Percentiles rank a stretch among this genome's conserved stretches.
Evolutionary conservation across 2,797 vertebrate species (phyloP).

Genomic region (Amblyraja radiata): DNA sequence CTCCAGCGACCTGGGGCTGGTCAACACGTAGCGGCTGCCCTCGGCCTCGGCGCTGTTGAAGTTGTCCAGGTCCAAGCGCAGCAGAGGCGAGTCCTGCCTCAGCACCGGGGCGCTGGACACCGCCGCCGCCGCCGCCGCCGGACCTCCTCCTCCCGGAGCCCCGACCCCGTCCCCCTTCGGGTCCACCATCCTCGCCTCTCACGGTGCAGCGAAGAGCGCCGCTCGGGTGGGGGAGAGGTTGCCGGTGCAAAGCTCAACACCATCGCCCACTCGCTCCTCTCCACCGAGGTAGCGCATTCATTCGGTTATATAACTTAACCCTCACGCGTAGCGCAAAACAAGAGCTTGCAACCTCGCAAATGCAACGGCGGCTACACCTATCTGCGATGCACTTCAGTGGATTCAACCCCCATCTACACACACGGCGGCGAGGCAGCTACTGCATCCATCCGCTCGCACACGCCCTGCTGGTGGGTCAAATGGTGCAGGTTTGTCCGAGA

Average conservation of each 20-base stretch:
- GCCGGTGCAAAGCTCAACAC: background rate
- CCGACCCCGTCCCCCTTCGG: background rate
- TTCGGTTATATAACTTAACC: background rate
- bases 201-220: background rate
- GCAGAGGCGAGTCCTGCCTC: conserved; percentile 63
- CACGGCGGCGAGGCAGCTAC: background rate
- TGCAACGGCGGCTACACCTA: too few species aligned
- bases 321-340: background rate
- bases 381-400: background rate
- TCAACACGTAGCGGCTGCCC: conserved; percentile 91
- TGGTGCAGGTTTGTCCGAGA: background rate
- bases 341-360: background rate
- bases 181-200: background rate
- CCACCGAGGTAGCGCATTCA: background rate
- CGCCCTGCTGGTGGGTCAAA: background rate
- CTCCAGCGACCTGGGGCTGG: conserved; percentile 89
- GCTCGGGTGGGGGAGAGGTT: background rate
- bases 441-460: background rate
- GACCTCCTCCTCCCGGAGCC: background rate
- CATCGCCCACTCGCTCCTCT: background rate
- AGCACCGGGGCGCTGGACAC: conserved; percentile 1
- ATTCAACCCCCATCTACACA: background rate
- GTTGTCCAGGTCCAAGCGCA: conserved; percentile 92
- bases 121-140: background rate
- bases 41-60: conserved; percentile 83